These are phyloP conservation scores for Melanotaenia parkinsoni DNA, from an alignment of 2,797 vertebrate species.

Conservation along the genomic window DNA sequence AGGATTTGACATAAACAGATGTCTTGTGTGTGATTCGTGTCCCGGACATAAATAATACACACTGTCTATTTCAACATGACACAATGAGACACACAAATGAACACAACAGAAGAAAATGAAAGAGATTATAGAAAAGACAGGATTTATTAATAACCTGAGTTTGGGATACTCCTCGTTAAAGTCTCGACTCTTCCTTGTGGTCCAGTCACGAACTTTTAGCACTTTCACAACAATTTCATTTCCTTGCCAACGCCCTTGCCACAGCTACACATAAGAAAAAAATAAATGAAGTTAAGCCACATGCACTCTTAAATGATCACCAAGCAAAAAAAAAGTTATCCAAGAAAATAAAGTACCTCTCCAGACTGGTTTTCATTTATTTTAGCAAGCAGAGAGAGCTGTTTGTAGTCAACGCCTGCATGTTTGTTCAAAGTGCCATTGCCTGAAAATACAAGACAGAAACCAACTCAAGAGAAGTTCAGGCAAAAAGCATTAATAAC, in stretches of 20 bases:
- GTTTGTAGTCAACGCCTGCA: constrained; percentile 94
- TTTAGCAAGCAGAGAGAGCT: constrained; percentile 88
- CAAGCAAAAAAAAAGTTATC: background rate
- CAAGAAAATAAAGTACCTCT: constrained; percentile 83
- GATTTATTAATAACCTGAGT: constrained; percentile 84
- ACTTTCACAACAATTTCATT: constrained; percentile 94
- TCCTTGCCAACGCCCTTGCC: constrained; percentile 97
- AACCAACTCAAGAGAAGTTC: constrained; percentile 14
- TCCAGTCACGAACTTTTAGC: constrained; percentile 95
- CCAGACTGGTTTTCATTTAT: constrained; percentile 97
- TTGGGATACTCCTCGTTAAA: constrained; percentile 98
- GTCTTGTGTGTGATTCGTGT: constrained; percentile 37
- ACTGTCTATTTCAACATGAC: constrained; percentile 42
- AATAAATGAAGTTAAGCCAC: background rate
- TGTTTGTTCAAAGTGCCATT: constrained; percentile 98
- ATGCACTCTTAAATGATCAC: background rate
- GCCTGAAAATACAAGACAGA: constrained; percentile 79
- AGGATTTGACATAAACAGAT: constrained; percentile 66
- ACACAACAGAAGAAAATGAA: background rate
- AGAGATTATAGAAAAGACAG: background rate
- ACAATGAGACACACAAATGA: constrained; percentile 61
- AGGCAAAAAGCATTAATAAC: constrained; percentile 27
- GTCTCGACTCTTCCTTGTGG: constrained; percentile 94
- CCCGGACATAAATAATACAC: constrained; percentile 30
- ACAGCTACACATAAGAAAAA: constrained; percentile 81